Percentiles rank a stretch among this genome's conserved stretches.
Conservation (phyloP, 2,797 vertebrate species). For the Oreonectes daqikongensis region DNA sequence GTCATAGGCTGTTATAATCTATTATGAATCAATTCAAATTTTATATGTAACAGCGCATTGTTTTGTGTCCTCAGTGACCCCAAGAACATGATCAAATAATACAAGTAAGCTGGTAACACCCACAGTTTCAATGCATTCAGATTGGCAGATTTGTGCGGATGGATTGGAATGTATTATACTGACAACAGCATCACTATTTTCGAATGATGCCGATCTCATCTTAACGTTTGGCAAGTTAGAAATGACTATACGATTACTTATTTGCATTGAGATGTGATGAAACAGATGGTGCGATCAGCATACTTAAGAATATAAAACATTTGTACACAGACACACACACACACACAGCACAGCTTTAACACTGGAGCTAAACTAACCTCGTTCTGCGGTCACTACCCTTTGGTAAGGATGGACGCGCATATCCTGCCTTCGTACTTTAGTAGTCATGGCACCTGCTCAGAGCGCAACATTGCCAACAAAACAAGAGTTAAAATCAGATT, state of each 20-base stretch:
- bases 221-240: constrained; percentile 17
- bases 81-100: constrained; percentile 29
- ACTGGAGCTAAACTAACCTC: constrained; percentile 99
- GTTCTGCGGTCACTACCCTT: constrained; percentile 99
- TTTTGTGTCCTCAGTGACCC: constrained; percentile 23
- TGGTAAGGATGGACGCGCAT: constrained; percentile 99
- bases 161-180: constrained; percentile 13
- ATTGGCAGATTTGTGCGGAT: constrained; percentile 24
- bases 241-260: not conserved
- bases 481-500: constrained; percentile 79
- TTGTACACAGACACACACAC: constrained; percentile 59
- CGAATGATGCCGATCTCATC: not conserved
- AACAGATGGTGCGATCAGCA: constrained; percentile 27
- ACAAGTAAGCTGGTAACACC: constrained; percentile 30
- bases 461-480: constrained; percentile 91
- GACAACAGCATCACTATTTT: constrained; percentile 29
- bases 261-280: constrained; percentile 29
- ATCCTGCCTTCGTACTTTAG: constrained; percentile 99
- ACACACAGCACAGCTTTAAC: constrained; percentile 63
- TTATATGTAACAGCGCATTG: not conserved
- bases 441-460: constrained; percentile 99
- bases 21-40: not conserved
- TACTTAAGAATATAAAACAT: constrained; percentile 48
- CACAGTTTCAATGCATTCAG: constrained; percentile 31
- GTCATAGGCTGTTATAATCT: not conserved